Evolutionary conservation across 2,888 invertebrate species (phyloP).

Genomic region (Stenichneumon culpator): DNA sequence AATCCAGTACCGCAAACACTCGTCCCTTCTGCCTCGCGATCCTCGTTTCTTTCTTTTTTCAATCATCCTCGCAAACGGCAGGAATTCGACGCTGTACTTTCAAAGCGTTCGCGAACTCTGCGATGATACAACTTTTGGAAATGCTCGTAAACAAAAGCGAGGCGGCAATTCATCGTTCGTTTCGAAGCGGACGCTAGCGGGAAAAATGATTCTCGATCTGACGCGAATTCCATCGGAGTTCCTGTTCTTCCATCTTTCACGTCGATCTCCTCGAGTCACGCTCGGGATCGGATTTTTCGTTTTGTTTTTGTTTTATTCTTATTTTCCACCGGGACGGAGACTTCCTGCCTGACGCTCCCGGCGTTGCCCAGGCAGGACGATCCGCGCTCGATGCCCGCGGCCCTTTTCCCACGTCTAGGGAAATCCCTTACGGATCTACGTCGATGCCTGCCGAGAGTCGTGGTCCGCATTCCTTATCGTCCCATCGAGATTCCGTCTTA

Average conservation of each 20-base stretch:
- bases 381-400: constrained; percentile 44
- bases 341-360: constrained; percentile 52
- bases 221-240: constrained; percentile 44
- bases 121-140: background rate
- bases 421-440: constrained; percentile 67
- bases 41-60: background rate
- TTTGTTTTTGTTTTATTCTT: constrained; percentile 55
- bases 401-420: constrained; percentile 58
- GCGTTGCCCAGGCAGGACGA: background rate
- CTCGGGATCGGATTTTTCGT: constrained; percentile 57
- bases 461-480: constrained; percentile 72
- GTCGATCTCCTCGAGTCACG: constrained; percentile 62
- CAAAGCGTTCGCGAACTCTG: background rate
- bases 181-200: background rate
- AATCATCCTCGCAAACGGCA: background rate
- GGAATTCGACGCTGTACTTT: background rate
- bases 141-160: background rate
- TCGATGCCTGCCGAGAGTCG: constrained; percentile 69
- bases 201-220: constrained; percentile 59
- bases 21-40: background rate
- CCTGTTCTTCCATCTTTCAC: constrained; percentile 63
- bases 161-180: background rate
- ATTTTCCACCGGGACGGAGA: constrained; percentile 55
- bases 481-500: constrained; percentile 68
- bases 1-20: constrained; percentile 4